These are phyloP conservation scores for Halictus ligatus DNA, from an alignment of 2,888 invertebrate genomes.

Conservation along the genomic window DNA sequence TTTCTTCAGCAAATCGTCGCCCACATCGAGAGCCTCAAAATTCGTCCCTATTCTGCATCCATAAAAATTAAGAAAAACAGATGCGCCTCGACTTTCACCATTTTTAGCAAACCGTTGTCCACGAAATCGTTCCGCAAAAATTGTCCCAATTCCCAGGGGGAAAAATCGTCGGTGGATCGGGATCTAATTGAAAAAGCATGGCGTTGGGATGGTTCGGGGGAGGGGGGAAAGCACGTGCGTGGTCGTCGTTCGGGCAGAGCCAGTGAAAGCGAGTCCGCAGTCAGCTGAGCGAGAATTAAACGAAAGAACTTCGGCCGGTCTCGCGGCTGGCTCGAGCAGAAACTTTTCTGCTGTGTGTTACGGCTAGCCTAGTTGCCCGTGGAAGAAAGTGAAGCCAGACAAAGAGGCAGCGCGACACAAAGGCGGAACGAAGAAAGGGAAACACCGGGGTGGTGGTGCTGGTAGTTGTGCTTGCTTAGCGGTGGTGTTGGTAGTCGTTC, in stretches of 20 bases:
- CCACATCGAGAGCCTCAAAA: too few species aligned
- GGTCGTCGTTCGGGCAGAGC: constrained; percentile 36
- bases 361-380: constrained; percentile 65
- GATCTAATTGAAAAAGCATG: background rate
- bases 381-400: constrained; percentile 56
- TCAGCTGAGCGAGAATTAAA: constrained; percentile 69
- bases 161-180: background rate
- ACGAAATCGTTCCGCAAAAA: background rate
- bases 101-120: background rate
- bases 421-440: constrained; percentile 8
- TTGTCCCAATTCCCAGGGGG: background rate
- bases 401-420: constrained; percentile 41
- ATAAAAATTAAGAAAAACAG: background rate
- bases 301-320: constrained; percentile 57
- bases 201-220: background rate
- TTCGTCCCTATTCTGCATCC: too few species aligned
- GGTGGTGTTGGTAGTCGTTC: background rate
- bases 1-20: too few species aligned
- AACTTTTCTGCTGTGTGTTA: constrained; percentile 65
- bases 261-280: constrained; percentile 63
- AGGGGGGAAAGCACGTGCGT: constrained; percentile 38
- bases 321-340: constrained; percentile 42
- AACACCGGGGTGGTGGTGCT: background rate
- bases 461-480: background rate
- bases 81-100: background rate